Percentiles rank a stretch among this genome's conserved stretches.
Evolutionary conservation across 2,888 invertebrate genomes (phyloP).

Genomic region (Exocentrus adspersus): DNA sequence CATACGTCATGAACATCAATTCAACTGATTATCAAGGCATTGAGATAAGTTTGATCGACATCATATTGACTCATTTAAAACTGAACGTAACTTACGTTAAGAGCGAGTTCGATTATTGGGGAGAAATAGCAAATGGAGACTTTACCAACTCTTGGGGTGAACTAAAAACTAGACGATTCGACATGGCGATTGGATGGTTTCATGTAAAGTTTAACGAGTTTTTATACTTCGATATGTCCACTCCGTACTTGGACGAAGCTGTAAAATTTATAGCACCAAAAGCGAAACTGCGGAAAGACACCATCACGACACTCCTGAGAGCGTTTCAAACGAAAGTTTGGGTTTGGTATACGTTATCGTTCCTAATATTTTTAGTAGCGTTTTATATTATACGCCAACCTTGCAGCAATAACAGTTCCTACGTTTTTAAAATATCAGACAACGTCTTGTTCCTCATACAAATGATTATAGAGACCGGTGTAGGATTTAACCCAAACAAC

Average conservation of each 20-base stretch:
- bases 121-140: not conserved
- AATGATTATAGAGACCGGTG: not conserved
- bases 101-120: not conserved
- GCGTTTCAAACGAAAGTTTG: not conserved
- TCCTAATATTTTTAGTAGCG: not conserved
- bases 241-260: not conserved
- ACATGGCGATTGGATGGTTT: not conserved
- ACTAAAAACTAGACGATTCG: not conserved
- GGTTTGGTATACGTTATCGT: not conserved
- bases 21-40: not conserved
- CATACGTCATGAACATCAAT: not conserved
- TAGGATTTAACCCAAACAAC: not conserved
- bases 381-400: not conserved
- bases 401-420: not conserved
- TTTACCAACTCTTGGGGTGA: not conserved
- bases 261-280: not conserved
- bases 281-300: not conserved
- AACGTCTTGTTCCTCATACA: not conserved
- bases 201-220: not conserved
- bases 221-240: not conserved
- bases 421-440: not conserved
- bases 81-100: not conserved
- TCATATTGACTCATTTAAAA: not conserved
- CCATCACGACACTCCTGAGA: not conserved
- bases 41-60: not conserved